Conservation (phyloP, 1,140 invertebrate species). For the Schlechtendalia chinensis region DNA sequence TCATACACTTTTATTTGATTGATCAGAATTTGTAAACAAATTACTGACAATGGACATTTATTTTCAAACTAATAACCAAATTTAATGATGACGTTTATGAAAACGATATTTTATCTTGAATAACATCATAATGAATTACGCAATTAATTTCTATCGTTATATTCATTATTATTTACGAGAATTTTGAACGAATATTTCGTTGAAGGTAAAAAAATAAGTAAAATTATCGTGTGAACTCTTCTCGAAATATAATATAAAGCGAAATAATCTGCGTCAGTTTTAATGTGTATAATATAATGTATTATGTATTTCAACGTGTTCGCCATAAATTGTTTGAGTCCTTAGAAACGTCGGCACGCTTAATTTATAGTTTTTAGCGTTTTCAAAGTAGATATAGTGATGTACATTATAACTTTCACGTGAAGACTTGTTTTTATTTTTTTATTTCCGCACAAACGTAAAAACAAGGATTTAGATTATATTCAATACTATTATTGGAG, state of each 20-base stretch:
- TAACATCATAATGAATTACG: not conserved
- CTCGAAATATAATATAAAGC: not conserved
- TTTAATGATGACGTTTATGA: not conserved
- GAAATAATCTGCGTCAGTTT: not conserved
- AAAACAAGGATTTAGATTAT: constrained; percentile 7
- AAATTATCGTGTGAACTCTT: not conserved
- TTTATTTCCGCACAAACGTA: not conserved
- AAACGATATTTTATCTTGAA: not conserved
- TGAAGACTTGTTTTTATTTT: not conserved
- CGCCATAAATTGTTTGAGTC: not conserved
- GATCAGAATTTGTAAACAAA: not conserved
- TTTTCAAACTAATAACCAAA: not conserved
- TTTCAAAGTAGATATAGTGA: not conserved
- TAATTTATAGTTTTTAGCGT: not conserved
- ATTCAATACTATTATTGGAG: not conserved
- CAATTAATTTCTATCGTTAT: too few relatives aligned
- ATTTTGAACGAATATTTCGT: too few relatives aligned
- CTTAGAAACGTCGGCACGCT: not conserved
- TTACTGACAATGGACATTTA: too few relatives aligned
- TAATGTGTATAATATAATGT: not conserved
- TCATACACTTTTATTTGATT: not conserved
- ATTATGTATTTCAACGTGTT: not conserved
- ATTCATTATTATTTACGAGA: too few relatives aligned
- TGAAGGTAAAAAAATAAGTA: not conserved
- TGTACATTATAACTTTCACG: too few relatives aligned